A percentile compares a stretch with the other conserved stretches of the same genome.
Evolutionary conservation across 2,888 invertebrate species (phyloP).

Genomic region (Andrena minutula): DNA sequence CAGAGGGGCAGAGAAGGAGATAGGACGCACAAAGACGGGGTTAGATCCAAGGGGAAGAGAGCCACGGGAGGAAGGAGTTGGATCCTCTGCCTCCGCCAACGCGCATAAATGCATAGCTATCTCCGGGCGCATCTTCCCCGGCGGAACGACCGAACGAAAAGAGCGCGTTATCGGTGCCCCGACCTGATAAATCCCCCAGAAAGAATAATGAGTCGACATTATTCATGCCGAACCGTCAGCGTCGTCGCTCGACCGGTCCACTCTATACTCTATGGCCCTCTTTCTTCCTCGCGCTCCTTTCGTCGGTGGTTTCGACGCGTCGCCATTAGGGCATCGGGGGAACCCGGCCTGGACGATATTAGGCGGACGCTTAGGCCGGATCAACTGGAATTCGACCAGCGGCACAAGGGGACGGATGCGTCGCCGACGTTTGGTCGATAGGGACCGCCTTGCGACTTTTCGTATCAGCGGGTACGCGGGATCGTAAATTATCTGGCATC

Average conservation of each 20-base stretch:
- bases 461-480: constrained; percentile 45
- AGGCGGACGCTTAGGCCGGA: constrained; percentile 70
- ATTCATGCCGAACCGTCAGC: constrained; percentile 79
- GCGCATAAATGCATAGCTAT: constrained; percentile 81
- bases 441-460: constrained; percentile 48
- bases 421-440: constrained; percentile 69
- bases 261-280: constrained; percentile 31
- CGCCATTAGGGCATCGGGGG: constrained; percentile 69
- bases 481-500: constrained; percentile 57
- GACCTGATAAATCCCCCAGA: constrained; percentile 81
- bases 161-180: constrained; percentile 80
- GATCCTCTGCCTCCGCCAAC: constrained; percentile 64
- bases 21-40: constrained; percentile 30
- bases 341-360: constrained; percentile 69
- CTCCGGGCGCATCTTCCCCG: constrained; percentile 77
- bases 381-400: constrained; percentile 70
- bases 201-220: constrained; percentile 83
- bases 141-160: constrained; percentile 77
- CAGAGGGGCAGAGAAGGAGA: background rate
- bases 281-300: constrained; percentile 44
- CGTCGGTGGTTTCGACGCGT: constrained; percentile 63
- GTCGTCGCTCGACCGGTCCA: constrained; percentile 74
- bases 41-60: constrained; percentile 26
- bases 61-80: constrained; percentile 43
- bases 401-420: constrained; percentile 38